Base-by-base conservation (phyloP, 1,140 invertebrate genomes). In the Drosophila arawakana region DNA sequence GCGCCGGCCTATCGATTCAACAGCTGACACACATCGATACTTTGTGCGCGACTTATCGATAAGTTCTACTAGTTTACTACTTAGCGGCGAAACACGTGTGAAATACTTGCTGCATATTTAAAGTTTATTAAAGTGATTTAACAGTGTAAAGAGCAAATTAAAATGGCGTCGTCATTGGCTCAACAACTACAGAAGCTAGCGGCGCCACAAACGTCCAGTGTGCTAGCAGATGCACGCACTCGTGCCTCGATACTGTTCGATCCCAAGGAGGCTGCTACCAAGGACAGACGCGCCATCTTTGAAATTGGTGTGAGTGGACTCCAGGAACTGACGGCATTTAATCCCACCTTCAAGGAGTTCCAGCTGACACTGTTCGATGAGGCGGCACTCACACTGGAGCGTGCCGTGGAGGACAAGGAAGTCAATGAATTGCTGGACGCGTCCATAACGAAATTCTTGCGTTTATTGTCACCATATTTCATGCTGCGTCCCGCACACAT, bases 381-480 rank as follows among this genome's bases (percentile, higher is more conserved):
- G 65, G 93, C 94, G 54, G 95, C 96, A 3, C 95, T 96, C 73
- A 94, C 94, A 71, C 94, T 98, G 78, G 96, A 98, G 92, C 94
- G 98, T 76, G 94, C 96, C 30, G 94, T 98, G 0, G 94, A 97
- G 91, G 94, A 94, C 59, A 92, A 94, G 55, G 95, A 96, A 78
- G 93, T 95, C 0, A 99, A 99, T 91, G 91, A 95, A 61, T 94
- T 95, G 85, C 92, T 99, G 15, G 94, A 98, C 93, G 91, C 93
- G 44, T 94, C 93, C 8, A 96, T 99, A n/a, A 94, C 95, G 55
- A 95, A 95, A 67, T 99, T 98, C 93, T 91, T 99, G 0, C 91
- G 96, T 41, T 93, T 96, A 41, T 76, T 98, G 8, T 97, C 97
- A 1, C 98, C 98, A 5, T 98, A 98, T 92, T 96, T 99, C 80